phyloP scores from a whole-genome alignment of 1,140 invertebrate species.

The Anoplolepis gracilipes region DNA sequence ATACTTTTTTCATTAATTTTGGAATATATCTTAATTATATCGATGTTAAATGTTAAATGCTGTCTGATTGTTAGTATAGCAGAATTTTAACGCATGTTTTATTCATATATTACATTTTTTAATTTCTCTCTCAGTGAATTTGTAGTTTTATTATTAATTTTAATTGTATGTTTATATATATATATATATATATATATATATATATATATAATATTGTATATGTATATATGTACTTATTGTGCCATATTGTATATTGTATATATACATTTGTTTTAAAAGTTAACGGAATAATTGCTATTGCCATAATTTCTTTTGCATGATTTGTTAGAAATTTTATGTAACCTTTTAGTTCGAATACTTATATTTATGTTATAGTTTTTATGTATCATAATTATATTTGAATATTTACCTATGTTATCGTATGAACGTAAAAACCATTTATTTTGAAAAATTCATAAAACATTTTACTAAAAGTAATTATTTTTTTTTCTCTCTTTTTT shows the following conservation, averaged over 20 bases:
- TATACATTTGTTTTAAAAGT: not conserved
- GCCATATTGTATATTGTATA: not conserved
- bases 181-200: conserved; percentile 23
- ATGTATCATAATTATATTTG: not conserved
- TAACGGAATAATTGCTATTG: conserved; percentile 1
- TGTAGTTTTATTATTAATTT: not conserved
- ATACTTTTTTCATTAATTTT: conserved; percentile 33
- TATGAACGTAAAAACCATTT: not conserved
- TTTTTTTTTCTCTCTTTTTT: not conserved
- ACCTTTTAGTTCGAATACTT: not conserved
- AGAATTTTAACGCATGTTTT: conserved; percentile 53
- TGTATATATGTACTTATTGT: not conserved
- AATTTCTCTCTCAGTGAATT: not conserved
- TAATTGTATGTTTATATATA: too few species aligned
- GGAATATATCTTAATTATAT: not conserved
- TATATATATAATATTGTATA: conserved; percentile 14
- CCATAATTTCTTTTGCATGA: conserved; percentile 18
- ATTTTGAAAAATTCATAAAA: not conserved
- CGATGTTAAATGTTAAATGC: conserved; percentile 27
- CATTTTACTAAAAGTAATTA: conserved; percentile 1
- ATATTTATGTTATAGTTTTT: not conserved
- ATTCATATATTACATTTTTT: conserved; percentile 14
- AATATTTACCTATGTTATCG: not conserved
- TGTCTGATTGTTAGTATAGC: conserved; percentile 42
- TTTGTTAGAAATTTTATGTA: conserved; percentile 15